Conservation (phyloP, 2,888 invertebrate genomes). For the Sympetrum striolatum region DNA sequence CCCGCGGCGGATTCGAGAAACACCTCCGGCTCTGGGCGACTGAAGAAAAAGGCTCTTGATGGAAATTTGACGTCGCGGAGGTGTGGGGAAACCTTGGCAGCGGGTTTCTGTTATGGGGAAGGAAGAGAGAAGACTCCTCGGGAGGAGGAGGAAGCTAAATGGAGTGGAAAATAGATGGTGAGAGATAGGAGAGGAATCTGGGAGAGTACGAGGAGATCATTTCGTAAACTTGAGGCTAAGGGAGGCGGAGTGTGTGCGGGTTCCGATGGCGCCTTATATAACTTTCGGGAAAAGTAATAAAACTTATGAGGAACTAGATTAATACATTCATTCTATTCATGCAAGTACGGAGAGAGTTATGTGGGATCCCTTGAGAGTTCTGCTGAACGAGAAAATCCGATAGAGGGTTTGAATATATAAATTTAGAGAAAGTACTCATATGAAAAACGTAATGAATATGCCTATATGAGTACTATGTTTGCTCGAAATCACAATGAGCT, state of each 20-base stretch:
- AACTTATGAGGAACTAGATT: no score
- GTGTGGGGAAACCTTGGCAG: background rate
- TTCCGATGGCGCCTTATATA: background rate
- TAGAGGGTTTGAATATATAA: no score
- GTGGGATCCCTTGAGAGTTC: no score
- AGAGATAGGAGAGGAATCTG: background rate
- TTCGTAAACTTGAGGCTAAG: constrained; percentile 15
- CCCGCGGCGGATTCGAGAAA: background rate
- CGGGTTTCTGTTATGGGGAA: background rate
- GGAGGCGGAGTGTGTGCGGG: background rate
- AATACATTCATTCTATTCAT: no score
- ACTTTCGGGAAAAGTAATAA: background rate
- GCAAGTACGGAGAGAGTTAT: no score
- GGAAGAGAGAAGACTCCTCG: background rate
- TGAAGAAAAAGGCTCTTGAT: background rate
- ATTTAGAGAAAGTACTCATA: no score
- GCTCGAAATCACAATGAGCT: no score
- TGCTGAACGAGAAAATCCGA: no score
- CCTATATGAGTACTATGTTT: no score
- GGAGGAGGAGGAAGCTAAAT: background rate
- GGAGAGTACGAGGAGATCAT: background rate
- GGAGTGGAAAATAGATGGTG: background rate
- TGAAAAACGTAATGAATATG: no score
- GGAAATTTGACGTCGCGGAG: constrained; percentile 10
- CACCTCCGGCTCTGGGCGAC: background rate